phyloP scores from a whole-genome alignment of 2,797 vertebrate species.

The Sebastes steindachneri region DNA sequence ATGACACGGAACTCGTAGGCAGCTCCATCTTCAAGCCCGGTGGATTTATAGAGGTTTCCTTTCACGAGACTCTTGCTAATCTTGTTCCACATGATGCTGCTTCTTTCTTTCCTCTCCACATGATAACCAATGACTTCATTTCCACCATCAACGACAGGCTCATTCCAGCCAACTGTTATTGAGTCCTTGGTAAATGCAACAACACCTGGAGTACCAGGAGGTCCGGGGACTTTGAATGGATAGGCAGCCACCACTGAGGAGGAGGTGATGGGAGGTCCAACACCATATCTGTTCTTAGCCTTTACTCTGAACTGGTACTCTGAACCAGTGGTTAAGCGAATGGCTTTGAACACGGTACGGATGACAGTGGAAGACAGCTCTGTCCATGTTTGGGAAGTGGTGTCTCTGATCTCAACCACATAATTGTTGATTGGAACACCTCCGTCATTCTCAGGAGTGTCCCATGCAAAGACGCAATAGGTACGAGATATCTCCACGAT shows the following conservation, averaged over 20 bases:
- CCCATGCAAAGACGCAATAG: conserved; percentile 93
- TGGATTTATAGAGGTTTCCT: conserved; percentile 95
- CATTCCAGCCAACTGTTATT: conserved; percentile 97
- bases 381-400: conserved; percentile 92
- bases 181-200: conserved; percentile 93
- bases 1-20: conserved; percentile 98
- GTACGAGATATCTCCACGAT: conserved; percentile 95
- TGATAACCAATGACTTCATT: conserved; percentile 96
- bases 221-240: conserved; percentile 97
- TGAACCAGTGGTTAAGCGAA: conserved; percentile 90
- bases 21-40: conserved; percentile 92
- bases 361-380: conserved; percentile 92
- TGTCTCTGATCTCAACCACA: conserved; percentile 93
- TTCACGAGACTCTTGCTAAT: conserved; percentile 91
- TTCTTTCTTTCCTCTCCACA: conserved; percentile 96
- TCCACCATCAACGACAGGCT: conserved; percentile 96
- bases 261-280: conserved; percentile 92
- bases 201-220: conserved; percentile 95
- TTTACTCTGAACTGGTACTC: conserved; percentile 98
- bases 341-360: conserved; percentile 95
- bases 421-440: conserved; percentile 98
- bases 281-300: conserved; percentile 97
- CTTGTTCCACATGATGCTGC: conserved; percentile 93
- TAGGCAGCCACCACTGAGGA: conserved; percentile 91
- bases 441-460: conserved; percentile 94